Evolutionary conservation across 2,113 vertebrate species (phyloP).

Genomic region (Glaucidium brasilianum): DNA sequence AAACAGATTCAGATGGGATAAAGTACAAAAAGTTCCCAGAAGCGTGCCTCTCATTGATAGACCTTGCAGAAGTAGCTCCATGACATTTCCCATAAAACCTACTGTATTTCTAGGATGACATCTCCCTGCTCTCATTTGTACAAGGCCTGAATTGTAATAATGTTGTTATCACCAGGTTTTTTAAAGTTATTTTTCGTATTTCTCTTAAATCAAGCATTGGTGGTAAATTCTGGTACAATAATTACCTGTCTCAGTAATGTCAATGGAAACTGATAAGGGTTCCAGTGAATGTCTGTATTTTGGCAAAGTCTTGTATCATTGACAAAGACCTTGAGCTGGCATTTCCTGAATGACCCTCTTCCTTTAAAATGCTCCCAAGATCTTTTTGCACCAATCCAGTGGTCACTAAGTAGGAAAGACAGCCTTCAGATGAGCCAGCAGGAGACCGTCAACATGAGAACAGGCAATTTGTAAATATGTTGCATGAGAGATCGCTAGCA

Average conservation of each 20-base stretch:
- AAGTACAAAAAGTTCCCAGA: not conserved
- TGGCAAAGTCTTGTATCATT: not conserved
- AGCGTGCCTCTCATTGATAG: not conserved
- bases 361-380: not conserved
- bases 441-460: not conserved
- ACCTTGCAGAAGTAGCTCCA: not conserved
- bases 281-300: not conserved
- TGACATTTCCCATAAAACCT: not conserved
- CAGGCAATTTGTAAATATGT: not conserved
- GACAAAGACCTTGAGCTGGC: not conserved
- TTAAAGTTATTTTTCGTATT: too few species aligned
- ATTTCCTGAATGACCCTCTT: not conserved
- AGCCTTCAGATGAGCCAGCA: not conserved
- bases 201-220: too few species aligned
- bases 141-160: not conserved
- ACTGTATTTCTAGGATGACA: not conserved
- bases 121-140: not conserved
- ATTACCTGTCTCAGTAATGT: not conserved
- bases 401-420: not conserved
- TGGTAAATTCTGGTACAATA: too few species aligned
- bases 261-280: not conserved
- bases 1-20: not conserved
- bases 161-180: too few species aligned
- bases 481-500: not conserved
- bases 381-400: not conserved